Evolutionary conservation across 2,797 vertebrate genomes (phyloP).

Genomic region (Sciurus vulgaris): DNA sequence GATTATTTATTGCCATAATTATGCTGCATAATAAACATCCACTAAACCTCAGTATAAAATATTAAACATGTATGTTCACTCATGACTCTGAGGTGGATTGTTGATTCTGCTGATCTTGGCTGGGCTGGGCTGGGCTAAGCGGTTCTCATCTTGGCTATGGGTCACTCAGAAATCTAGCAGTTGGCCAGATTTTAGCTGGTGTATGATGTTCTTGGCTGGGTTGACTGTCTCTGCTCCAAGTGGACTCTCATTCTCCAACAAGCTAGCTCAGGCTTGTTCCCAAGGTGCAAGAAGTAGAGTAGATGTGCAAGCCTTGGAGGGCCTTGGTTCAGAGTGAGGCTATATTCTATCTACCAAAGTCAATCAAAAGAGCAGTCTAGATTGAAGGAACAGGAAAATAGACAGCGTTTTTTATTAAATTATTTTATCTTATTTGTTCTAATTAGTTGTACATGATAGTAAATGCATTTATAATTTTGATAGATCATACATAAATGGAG

Average conservation of each 20-base stretch:
- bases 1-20: neutral
- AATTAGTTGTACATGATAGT: no score
- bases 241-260: neutral
- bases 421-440: no score
- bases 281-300: neutral
- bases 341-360: neutral
- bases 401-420: neutral
- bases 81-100: neutral
- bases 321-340: neutral
- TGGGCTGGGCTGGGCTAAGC: neutral
- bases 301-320: neutral
- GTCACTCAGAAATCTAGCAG: neutral
- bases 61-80: neutral
- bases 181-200: slow-evolving; percentile 9
- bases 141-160: neutral
- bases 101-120: neutral
- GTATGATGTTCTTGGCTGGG: neutral
- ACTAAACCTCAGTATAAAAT: neutral
- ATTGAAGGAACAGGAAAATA: neutral
- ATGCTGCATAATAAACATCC: neutral
- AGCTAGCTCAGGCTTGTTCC: neutral
- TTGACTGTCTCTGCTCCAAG: neutral
- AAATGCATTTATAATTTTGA: no score
- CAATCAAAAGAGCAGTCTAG: neutral
- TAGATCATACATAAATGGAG: no score